Percentiles rank a stretch among this genome's conserved stretches.
phyloP scores from a whole-genome alignment of 1,140 invertebrate genomes.

The Zaprionus ghesquierei region DNA sequence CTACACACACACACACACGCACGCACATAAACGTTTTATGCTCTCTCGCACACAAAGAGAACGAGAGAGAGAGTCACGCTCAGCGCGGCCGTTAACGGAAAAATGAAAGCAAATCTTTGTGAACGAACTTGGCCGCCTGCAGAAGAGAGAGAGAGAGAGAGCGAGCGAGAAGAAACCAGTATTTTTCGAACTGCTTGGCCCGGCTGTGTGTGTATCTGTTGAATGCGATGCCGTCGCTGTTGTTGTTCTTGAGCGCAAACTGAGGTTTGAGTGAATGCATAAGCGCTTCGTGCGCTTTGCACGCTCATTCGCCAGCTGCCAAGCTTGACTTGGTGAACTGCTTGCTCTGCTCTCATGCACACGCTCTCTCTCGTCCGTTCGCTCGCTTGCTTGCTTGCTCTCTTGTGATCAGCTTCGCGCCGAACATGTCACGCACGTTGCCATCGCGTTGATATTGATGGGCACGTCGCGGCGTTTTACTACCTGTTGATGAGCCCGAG shows the following conservation, averaged over 20 bases:
- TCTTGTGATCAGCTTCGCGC: constrained; percentile 20
- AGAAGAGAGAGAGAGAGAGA: constrained; percentile 3
- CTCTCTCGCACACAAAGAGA: constrained; percentile 19
- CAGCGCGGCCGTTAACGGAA: constrained; percentile 59
- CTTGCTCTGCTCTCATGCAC: neutral
- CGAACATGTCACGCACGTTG: constrained; percentile 65
- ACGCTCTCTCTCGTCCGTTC: neutral
- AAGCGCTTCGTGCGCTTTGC: neutral
- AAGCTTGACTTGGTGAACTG: constrained; percentile 1
- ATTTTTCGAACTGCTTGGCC: constrained; percentile 62
- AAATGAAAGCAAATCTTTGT: constrained; percentile 82
- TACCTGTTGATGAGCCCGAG: constrained; percentile 79
- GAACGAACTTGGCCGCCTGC: constrained; percentile 57
- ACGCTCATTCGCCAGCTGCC: constrained; percentile 33
- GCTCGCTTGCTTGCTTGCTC: neutral
- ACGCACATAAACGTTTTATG: constrained; percentile 23
- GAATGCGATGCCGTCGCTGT: constrained; percentile 1
- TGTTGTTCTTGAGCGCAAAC: constrained; percentile 24
- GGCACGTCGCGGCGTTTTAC: constrained; percentile 75
- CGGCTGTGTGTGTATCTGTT: constrained; percentile 68
- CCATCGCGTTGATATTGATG: constrained; percentile 49
- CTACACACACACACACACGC: constrained; percentile 25
- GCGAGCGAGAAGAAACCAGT: constrained; percentile 53
- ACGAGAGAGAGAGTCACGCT: neutral
- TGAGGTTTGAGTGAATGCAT: neutral